Conservation (phyloP, 2,797 vertebrate genomes). For the Bovichtus variegatus region DNA sequence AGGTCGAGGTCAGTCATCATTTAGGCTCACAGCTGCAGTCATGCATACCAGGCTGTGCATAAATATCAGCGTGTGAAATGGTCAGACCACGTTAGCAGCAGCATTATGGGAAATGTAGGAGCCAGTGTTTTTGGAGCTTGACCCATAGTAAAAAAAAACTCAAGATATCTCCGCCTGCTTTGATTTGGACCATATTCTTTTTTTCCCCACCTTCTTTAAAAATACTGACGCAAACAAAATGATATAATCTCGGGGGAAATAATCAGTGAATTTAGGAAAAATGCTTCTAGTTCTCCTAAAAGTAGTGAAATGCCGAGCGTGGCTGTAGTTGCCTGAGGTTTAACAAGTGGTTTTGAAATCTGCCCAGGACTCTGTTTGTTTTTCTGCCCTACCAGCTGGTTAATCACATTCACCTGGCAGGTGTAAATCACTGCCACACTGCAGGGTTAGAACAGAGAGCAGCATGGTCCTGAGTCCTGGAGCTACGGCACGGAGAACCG, state of each 20-base stretch:
- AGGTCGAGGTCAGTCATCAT: no score
- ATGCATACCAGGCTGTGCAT: no score
- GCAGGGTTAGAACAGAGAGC: conserved; percentile 20
- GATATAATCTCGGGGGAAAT: not conserved
- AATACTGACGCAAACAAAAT: not conserved
- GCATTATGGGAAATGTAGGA: conserved; percentile 6
- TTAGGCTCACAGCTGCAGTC: no score
- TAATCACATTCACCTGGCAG: conserved; percentile 59
- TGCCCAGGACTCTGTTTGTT: conserved; percentile 43
- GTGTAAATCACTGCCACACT: conserved; percentile 57
- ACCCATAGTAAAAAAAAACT: not conserved
- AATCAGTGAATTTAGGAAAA: not conserved
- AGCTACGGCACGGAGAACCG: conserved; percentile 30
- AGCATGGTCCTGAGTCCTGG: conserved; percentile 18
- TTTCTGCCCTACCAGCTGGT: conserved; percentile 33
- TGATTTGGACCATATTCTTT: not conserved
- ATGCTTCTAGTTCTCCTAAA: no score
- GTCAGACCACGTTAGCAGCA: no score
- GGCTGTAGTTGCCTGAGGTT: conserved; percentile 12
- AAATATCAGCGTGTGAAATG: no score
- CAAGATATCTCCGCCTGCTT: not conserved
- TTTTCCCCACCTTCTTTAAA: conserved; percentile 7
- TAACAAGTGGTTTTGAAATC: conserved; percentile 36
- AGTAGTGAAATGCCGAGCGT: not conserved
- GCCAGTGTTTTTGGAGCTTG: not conserved